Conservation (phyloP, 2,113 vertebrate genomes). For the Rallus limicola region DNA sequence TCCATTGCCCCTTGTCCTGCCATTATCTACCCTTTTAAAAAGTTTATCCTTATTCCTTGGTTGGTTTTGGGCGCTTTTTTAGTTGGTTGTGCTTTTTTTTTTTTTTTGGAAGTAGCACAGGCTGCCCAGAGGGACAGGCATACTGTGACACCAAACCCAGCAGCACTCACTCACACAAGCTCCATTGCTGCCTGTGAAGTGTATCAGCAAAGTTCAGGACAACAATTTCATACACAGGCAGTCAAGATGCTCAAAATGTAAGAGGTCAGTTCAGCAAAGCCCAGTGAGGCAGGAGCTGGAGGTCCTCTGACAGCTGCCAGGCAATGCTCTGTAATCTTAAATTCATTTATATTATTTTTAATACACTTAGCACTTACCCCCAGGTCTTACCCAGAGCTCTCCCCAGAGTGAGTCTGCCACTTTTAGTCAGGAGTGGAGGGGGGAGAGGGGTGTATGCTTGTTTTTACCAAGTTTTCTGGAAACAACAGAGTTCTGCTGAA, state of each 20-base stretch:
- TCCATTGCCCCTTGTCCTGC: too few relatives aligned
- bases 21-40: too few relatives aligned
- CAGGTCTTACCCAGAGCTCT: not conserved
- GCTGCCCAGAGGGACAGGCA: not conserved
- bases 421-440: not conserved
- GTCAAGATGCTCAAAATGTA: not conserved
- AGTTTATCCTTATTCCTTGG: not conserved
- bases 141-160: not conserved
- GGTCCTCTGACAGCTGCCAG: conserved; percentile 1
- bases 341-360: not conserved
- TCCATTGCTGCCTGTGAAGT: not conserved
- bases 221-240: not conserved
- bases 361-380: not conserved
- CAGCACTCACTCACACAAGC: not conserved
- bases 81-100: too few relatives aligned
- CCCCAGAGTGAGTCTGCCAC: not conserved
- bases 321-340: not conserved
- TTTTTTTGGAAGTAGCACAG: not conserved
- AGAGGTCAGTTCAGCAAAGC: conserved; percentile 22
- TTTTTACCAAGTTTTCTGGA: not conserved
- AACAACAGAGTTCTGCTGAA: not conserved
- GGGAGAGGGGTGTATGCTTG: not conserved
- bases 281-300: not conserved
- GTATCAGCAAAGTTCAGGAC: not conserved
- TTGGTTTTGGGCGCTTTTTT: too few relatives aligned